Evolutionary conservation across 1,140 invertebrate genomes (phyloP).

Genomic region (Drosophila bocqueti): DNA sequence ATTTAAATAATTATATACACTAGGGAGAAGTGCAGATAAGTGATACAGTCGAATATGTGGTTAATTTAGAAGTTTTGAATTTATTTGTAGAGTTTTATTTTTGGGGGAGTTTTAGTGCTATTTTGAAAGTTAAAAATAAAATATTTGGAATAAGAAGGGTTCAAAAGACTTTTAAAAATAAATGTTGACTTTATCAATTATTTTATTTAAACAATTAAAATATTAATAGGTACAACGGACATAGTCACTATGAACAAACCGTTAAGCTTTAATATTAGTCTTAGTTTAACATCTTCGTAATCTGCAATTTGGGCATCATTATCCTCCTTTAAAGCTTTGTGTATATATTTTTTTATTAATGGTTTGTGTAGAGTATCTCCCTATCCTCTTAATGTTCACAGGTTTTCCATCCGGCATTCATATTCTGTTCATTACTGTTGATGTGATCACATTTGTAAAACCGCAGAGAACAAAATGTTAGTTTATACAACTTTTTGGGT

Average conservation of each 20-base stretch:
- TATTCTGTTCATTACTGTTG: slow-evolving; percentile 43
- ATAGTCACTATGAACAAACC: no score
- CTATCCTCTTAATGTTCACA: not conserved
- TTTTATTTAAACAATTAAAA: no score
- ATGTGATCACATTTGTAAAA: slow-evolving; percentile 66
- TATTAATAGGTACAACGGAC: no score
- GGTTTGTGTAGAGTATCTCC: not conserved
- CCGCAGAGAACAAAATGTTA: slow-evolving; percentile 72
- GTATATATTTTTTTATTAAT: not conserved
- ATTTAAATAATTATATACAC: slow-evolving; percentile 43
- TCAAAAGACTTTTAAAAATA: not conserved
- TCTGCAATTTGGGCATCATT: not conserved
- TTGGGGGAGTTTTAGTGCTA: not conserved
- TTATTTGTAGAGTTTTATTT: not conserved
- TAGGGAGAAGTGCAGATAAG: slow-evolving; percentile 1
- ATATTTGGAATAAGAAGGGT: not conserved
- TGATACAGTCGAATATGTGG: slow-evolving; percentile 7
- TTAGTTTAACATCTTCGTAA: not conserved
- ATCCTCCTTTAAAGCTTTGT: not conserved
- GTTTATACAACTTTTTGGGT: slow-evolving; percentile 64
- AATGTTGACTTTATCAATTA: not conserved
- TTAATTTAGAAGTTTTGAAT: not conserved
- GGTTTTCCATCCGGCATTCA: slow-evolving; percentile 9
- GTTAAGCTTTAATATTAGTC: not conserved
- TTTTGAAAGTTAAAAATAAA: not conserved